Percentiles rank a stretch among this genome's conserved stretches.
These are phyloP conservation scores for Bacillus rossius DNA, from an alignment of 1,140 invertebrate species.

Conservation along the genomic window DNA sequence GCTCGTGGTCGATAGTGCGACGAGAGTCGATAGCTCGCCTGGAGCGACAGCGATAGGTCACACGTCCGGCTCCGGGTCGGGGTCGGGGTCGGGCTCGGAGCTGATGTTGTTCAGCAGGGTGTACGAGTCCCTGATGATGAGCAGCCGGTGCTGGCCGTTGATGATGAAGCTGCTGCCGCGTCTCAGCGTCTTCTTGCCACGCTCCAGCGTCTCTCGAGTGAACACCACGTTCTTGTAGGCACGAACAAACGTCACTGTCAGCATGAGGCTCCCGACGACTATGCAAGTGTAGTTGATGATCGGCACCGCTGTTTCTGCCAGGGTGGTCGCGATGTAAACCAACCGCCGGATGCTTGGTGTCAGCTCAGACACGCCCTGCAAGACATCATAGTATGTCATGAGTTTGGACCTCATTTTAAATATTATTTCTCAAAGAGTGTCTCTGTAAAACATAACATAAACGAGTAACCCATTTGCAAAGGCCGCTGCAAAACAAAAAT, in stretches of 20 bases:
- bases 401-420: too few species aligned
- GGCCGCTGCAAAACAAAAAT: too few species aligned
- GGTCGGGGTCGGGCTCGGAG: conserved; percentile 20
- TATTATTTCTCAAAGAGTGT: too few species aligned
- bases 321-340: conserved; percentile 70
- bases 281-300: conserved; percentile 65
- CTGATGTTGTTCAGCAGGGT: conserved; percentile 43
- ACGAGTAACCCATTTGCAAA: too few species aligned
- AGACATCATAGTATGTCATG: too few species aligned
- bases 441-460: too few species aligned
- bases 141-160: conserved; percentile 59
- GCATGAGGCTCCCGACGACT: conserved; percentile 43
- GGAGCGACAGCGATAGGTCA: too few species aligned
- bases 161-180: conserved; percentile 63
- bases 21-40: too few species aligned
- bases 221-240: conserved; percentile 70
- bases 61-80: conserved; percentile 7
- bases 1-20: too few species aligned
- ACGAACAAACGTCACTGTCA: conserved; percentile 59
- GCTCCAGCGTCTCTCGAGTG: conserved; percentile 63
- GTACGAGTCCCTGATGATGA: conserved; percentile 55
- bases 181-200: conserved; percentile 61
- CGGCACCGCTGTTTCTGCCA: conserved; percentile 61
- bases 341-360: conserved; percentile 66
- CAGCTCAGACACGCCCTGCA: conserved; percentile 71